Percentiles rank a stretch among this genome's conserved stretches.
phyloP scores from a whole-genome alignment of 2,113 vertebrate species.

The Panthera tigris region DNA sequence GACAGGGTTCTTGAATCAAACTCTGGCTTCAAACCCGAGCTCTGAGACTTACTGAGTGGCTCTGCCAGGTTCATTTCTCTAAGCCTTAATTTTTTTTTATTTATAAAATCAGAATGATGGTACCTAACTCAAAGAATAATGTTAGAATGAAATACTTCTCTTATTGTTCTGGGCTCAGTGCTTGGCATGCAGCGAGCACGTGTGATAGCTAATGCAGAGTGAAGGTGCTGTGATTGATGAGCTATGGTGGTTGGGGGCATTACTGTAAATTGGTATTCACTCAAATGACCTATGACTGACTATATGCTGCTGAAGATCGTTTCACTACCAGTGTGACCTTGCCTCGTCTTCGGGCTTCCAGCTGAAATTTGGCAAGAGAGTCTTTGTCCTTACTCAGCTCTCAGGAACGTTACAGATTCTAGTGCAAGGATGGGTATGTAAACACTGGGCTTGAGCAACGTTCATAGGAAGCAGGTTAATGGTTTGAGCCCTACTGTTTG shows the following conservation, averaged over 20 bases:
- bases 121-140: background rate
- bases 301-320: background rate
- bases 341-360: background rate
- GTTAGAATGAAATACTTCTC: background rate
- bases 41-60: background rate
- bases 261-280: background rate
- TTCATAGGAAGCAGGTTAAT: background rate
- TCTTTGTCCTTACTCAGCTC: background rate
- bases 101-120: background rate
- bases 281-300: background rate
- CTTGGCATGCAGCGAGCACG: background rate
- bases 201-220: background rate
- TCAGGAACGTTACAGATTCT: constrained; percentile 6
- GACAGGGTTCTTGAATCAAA: background rate
- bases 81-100: background rate
- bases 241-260: background rate
- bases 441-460: background rate
- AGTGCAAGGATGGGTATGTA: background rate
- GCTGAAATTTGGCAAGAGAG: background rate
- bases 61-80: background rate
- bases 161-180: background rate
- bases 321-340: background rate
- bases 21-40: background rate
- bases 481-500: background rate
- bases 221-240: background rate